These are phyloP conservation scores for Geothlypis trichas DNA, from an alignment of 2,113 vertebrate species.

Conservation along the genomic window DNA sequence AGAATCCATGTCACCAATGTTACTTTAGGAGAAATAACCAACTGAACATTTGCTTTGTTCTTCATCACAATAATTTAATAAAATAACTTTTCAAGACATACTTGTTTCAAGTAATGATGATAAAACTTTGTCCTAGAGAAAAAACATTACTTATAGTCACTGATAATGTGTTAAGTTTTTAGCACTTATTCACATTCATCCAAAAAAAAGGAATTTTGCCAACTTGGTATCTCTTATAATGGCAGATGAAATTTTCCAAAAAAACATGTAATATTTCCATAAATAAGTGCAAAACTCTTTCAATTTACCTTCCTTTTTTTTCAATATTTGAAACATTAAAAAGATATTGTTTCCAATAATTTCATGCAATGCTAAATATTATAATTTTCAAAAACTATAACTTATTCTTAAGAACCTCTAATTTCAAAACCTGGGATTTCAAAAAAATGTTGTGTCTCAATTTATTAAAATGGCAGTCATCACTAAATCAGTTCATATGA, in stretches of 20 bases:
- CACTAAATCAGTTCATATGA: background rate
- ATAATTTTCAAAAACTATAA: background rate
- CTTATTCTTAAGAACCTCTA: background rate
- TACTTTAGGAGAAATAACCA: background rate
- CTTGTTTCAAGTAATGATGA: background rate
- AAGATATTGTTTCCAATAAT: background rate
- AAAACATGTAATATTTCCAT: background rate
- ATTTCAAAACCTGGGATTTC: background rate
- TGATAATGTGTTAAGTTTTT: background rate
- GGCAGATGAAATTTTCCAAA: background rate
- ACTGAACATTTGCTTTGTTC: background rate
- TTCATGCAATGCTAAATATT: background rate
- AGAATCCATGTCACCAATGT: accelerated
- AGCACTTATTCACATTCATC: background rate
- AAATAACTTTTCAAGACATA: background rate
- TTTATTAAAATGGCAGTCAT: background rate
- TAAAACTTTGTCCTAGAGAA: background rate
- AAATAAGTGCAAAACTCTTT: background rate
- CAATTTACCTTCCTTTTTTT: background rate
- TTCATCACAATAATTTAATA: background rate
- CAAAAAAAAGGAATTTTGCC: background rate
- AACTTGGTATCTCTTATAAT: background rate
- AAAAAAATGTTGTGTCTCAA: background rate
- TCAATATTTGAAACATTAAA: background rate
- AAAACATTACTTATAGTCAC: background rate